phyloP scores from a whole-genome alignment of 92 coral and sea anemone genomes.

The Pocillopora grandis region DNA sequence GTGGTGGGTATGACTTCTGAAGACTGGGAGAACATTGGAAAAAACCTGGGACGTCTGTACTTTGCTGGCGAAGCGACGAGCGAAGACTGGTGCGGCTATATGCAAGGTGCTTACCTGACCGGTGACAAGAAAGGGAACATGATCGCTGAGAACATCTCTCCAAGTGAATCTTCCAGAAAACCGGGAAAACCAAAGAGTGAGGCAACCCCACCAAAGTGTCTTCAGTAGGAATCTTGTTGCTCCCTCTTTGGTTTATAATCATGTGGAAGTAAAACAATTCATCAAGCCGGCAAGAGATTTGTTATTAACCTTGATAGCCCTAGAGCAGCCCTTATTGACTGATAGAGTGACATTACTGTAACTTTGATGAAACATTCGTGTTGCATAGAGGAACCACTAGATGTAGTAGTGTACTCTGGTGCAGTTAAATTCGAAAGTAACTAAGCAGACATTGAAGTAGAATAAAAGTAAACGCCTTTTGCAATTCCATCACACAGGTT shows the following conservation, averaged over 20 bases:
- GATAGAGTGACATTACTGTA: no score
- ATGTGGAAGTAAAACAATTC: not conserved
- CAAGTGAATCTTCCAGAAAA: not conserved
- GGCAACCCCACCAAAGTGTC: not conserved
- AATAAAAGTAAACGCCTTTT: no score
- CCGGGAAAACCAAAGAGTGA: not conserved
- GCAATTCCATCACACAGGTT: no score
- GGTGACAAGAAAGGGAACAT: slow-evolving; percentile 38
- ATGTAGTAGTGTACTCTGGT: no score
- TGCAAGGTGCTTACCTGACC: slow-evolving; percentile 74
- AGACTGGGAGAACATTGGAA: slow-evolving; percentile 42
- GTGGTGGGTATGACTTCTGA: slow-evolving; percentile 43
- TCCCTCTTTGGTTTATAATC: not conserved
- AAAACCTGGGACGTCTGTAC: slow-evolving; percentile 48
- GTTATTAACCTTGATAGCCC: no score
- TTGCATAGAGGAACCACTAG: no score
- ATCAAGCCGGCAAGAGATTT: no score
- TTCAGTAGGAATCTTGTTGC: not conserved
- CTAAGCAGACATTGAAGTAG: no score
- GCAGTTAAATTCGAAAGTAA: no score
- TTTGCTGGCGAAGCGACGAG: slow-evolving; percentile 80
- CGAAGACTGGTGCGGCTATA: slow-evolving; percentile 62
- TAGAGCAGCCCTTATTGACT: no score
- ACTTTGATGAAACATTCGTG: no score
- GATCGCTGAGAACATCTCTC: not conserved